phyloP scores from a whole-genome alignment of 2,797 vertebrate species.

The Columba guinea region DNA sequence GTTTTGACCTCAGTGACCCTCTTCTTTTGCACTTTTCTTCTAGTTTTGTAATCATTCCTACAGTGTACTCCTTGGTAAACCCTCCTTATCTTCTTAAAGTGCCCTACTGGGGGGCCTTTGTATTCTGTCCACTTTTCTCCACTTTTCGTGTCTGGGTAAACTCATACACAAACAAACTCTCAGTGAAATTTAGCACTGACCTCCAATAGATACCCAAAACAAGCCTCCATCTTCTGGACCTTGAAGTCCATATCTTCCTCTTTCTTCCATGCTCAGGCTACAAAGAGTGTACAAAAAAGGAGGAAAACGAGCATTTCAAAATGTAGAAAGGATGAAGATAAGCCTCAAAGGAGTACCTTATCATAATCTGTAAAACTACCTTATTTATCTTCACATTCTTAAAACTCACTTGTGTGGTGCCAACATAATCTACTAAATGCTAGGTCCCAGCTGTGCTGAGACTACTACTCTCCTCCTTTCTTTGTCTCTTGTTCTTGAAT shows the following conservation, averaged over 20 bases:
- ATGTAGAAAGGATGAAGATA: not conserved
- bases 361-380: conserved; percentile 10
- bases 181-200: not conserved
- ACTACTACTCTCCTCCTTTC: not conserved
- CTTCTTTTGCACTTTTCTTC: not conserved
- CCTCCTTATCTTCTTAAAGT: not conserved
- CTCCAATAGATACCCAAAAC: not conserved
- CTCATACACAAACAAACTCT: not conserved
- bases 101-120: not conserved
- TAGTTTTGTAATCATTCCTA: not conserved
- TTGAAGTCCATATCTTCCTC: not conserved
- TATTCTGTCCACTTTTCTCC: not conserved
- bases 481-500: not conserved
- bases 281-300: not conserved
- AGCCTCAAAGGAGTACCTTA: not conserved
- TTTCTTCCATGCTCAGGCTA: not conserved
- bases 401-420: not conserved
- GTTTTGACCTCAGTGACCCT: not conserved
- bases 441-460: not conserved
- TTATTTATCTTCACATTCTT: not conserved
- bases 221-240: not conserved
- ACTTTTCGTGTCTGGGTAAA: not conserved
- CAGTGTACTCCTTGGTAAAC: not conserved
- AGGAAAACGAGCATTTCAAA: conserved; percentile 21
- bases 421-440: not conserved